A percentile compares a stretch with the other conserved stretches of the same genome.
These are phyloP conservation scores for Leptopilina drosophilae DNA, from an alignment of 2,888 invertebrate species.

Conservation along the genomic window DNA sequence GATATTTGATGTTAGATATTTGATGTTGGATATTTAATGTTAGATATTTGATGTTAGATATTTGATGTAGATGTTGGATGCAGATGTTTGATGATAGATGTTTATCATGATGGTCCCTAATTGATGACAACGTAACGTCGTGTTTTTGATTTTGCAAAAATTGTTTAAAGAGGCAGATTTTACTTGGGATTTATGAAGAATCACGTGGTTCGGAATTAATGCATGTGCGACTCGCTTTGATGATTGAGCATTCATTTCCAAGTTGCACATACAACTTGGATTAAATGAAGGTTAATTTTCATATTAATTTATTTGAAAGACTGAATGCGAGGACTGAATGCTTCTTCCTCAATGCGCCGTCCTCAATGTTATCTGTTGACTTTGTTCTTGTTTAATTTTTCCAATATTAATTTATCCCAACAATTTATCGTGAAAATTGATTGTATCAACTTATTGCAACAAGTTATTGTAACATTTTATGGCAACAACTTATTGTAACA, in stretches of 20 bases:
- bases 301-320: background rate
- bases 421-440: too few species aligned
- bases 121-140: background rate
- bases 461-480: too few species aligned
- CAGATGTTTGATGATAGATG: too few species aligned
- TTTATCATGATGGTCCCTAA: too few species aligned
- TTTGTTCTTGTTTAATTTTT: background rate
- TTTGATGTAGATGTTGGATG: too few species aligned
- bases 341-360: background rate
- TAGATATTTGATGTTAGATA: too few species aligned
- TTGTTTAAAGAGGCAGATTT: slow-evolving; percentile 15
- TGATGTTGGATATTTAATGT: too few species aligned
- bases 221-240: too few species aligned
- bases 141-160: background rate
- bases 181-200: slow-evolving; percentile 3
- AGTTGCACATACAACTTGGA: background rate
- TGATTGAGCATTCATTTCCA: background rate
- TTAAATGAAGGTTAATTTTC: slow-evolving; percentile 1
- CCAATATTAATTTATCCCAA: background rate
- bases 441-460: too few species aligned
- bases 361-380: background rate
- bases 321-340: background rate
- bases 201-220: slow-evolving; percentile 3
- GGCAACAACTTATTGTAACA: too few species aligned
- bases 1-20: too few species aligned